Evolutionary conservation across 2,888 invertebrate species (phyloP).

Genomic region (Aphodius sticticus): DNA sequence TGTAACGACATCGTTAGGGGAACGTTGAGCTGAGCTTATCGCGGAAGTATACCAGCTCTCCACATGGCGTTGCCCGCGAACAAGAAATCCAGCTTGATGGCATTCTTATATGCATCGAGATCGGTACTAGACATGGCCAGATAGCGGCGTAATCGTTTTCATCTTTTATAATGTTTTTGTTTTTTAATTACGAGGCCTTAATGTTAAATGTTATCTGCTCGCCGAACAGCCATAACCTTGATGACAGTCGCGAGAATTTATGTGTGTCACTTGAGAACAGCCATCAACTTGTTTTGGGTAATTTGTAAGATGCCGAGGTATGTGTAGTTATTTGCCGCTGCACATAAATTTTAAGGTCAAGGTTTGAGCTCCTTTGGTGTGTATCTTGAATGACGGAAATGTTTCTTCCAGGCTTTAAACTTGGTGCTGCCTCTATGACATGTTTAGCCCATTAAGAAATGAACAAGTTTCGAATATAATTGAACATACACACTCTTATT

Average conservation of each 20-base stretch:
- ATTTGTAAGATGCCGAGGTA: neutral
- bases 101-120: neutral
- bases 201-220: neutral
- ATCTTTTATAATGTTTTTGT: neutral
- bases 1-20: conserved; percentile 28
- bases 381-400: neutral
- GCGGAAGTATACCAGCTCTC: neutral
- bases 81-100: neutral
- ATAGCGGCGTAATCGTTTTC: neutral
- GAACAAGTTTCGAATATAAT: neutral
- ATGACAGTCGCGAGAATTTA: neutral
- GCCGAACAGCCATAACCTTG: neutral
- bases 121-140: neutral
- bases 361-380: neutral
- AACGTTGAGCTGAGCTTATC: conserved; percentile 11
- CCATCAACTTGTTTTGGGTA: neutral
- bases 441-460: neutral
- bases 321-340: neutral
- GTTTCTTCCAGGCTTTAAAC: neutral
- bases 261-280: neutral
- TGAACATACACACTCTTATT: too few relatives aligned
- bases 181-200: neutral
- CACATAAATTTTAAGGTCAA: neutral
- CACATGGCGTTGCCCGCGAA: neutral
- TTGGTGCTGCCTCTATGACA: neutral